These are phyloP conservation scores for Peromyscus polionotus DNA, from an alignment of 2,113 vertebrate species.

Conservation along the genomic window DNA sequence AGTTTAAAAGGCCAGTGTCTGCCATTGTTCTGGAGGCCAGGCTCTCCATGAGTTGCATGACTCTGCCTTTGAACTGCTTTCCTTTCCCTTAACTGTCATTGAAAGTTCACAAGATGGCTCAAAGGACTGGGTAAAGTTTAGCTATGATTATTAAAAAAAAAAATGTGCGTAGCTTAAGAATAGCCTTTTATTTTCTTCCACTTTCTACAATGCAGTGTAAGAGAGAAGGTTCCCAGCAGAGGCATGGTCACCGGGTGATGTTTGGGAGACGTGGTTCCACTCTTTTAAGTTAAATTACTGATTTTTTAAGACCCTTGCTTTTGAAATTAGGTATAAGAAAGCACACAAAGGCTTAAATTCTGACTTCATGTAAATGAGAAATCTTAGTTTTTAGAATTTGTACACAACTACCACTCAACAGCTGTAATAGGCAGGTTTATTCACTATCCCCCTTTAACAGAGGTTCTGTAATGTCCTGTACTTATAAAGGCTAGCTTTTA, in stretches of 20 bases:
- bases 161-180: neutral
- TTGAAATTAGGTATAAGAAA: constrained; percentile 34
- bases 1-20: constrained; percentile 60
- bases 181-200: neutral
- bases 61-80: constrained; percentile 63
- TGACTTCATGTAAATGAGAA: constrained; percentile 1
- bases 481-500: neutral
- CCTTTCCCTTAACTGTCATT: constrained; percentile 38
- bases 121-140: constrained; percentile 45
- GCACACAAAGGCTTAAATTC: neutral
- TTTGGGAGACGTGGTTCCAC: neutral
- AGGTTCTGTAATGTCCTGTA: neutral
- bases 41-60: constrained; percentile 53
- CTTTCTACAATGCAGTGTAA: neutral
- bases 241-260: neutral
- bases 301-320: neutral
- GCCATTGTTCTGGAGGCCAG: constrained; percentile 61
- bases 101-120: constrained; percentile 56
- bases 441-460: constrained; percentile 3
- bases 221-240: neutral
- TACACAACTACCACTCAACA: neutral
- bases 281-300: neutral
- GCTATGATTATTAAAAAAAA: neutral
- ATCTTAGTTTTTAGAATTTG: constrained; percentile 28
- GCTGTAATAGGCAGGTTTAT: neutral